These are phyloP conservation scores for Ariopsis seemanni DNA, from an alignment of 2,113 vertebrate species.

Conservation along the genomic window DNA sequence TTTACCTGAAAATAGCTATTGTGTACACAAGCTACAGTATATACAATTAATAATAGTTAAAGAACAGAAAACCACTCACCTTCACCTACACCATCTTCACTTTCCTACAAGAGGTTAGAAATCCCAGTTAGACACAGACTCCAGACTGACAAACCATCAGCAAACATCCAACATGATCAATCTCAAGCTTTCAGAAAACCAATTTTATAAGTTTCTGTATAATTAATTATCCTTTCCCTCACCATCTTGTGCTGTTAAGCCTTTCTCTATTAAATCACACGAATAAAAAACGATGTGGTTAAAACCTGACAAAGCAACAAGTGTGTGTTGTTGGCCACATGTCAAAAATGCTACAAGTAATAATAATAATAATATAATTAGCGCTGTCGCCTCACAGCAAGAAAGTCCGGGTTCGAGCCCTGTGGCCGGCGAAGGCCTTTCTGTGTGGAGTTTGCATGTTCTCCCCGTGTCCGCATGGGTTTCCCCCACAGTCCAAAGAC, in stretches of 20 bases:
- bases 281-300: neutral
- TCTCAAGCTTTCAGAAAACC: neutral
- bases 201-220: neutral
- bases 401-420: too few relatives aligned
- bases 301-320: neutral
- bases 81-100: conserved; percentile 93
- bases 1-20: neutral
- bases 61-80: conserved; percentile 74
- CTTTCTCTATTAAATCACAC: neutral
- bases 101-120: conserved; percentile 77
- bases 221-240: neutral
- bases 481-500: too few relatives aligned
- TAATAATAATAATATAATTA: too few relatives aligned
- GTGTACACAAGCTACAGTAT: neutral
- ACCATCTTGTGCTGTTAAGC: neutral
- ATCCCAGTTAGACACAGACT: neutral
- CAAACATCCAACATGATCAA: neutral
- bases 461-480: too few relatives aligned
- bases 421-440: too few relatives aligned
- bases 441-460: too few relatives aligned
- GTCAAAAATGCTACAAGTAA: neutral
- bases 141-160: neutral
- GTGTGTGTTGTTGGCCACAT: neutral
- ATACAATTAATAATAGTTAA: neutral
- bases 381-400: too few relatives aligned